Conservation (phyloP, 2,797 vertebrate genomes). For the Macropodus opercularis region DNA sequence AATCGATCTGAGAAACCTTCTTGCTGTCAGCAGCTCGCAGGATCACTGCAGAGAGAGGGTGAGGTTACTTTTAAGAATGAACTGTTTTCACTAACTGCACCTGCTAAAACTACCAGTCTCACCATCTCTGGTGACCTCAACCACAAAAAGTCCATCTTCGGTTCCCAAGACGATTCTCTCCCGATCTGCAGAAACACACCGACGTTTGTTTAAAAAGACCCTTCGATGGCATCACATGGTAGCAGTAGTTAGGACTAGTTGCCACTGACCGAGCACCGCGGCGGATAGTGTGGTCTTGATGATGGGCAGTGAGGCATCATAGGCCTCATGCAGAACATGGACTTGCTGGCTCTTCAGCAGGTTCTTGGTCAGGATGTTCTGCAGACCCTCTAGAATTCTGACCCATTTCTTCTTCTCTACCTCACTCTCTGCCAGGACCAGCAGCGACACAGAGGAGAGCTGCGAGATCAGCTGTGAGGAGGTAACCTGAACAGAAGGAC, state of each 20-base stretch:
- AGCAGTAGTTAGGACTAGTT: no score
- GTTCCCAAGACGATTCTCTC: constrained; percentile 93
- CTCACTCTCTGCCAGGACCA: constrained; percentile 94
- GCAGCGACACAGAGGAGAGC: constrained; percentile 87
- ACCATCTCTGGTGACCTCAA: constrained; percentile 96
- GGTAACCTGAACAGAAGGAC: constrained; percentile 83
- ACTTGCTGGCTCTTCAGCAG: constrained; percentile 86
- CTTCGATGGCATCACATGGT: no score
- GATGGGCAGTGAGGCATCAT: constrained; percentile 92
- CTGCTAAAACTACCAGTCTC: constrained; percentile 56
- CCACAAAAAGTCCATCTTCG: constrained; percentile 94
- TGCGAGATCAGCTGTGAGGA: constrained; percentile 89
- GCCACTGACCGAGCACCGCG: constrained; percentile 86
- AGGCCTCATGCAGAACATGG: constrained; percentile 92
- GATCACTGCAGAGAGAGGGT: constrained; percentile 83
- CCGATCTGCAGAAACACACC: constrained; percentile 82
- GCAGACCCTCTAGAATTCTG: constrained; percentile 92
- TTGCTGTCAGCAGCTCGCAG: constrained; percentile 95
- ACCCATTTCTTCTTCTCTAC: constrained; percentile 96
- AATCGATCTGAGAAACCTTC: constrained; percentile 93
- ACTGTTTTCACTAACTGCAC: background rate
- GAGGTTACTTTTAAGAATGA: background rate
- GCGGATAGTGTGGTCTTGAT: constrained; percentile 91
- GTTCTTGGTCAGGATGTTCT: constrained; percentile 93
- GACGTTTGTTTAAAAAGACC: no score